Evolutionary conservation across 2,888 invertebrate species (phyloP), one percentile per base, ranked within the genome.

Genomic region (Xylophagus ater): DNA sequence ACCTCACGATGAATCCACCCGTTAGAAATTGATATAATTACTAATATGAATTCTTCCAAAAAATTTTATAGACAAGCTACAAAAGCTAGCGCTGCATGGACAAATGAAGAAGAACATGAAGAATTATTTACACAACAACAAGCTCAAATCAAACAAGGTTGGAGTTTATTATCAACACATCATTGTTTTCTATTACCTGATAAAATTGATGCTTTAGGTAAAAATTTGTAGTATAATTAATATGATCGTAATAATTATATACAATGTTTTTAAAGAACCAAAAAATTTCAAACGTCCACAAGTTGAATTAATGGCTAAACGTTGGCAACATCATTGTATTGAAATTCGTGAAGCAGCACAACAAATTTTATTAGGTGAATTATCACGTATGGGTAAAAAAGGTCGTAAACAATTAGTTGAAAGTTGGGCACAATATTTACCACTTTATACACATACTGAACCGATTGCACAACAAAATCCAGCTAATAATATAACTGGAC

Each of bases 311-410:
- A 73, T 98, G 71, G 97, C 96, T 1, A 78, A 94, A 13, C 73
- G 94, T 45, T 98, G 98, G 98, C 97, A 98, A 61, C 97, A 98
- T 67, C 87, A 94, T 52, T 98, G 97, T 62, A 74, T 97, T 4
- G 97, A 98, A 70, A 92, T 93, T 32, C 72, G 98, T 4, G 94
- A 97, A 64, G 97, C 97, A 0, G 88, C 96, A 0, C 98, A 98
- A 57, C 94, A 96, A 8, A 69, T 98, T 20, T 68, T 99, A 0
- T 68, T 97, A 10, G 93, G 97, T 1, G 98, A 98, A 65, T 69
- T 99, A 19, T 78, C 84, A 44, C 73, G 90, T 2, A 66, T 66
- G 62, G 65, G 63, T 20, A 64, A 60, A 43, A 88, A 88, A 56
- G 97, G 97, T 1, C 77, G 97, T 13, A 90, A 94, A 63, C 72